Base-by-base conservation (phyloP, 2,113 vertebrate species). In the Aldabrachelys gigantea region DNA sequence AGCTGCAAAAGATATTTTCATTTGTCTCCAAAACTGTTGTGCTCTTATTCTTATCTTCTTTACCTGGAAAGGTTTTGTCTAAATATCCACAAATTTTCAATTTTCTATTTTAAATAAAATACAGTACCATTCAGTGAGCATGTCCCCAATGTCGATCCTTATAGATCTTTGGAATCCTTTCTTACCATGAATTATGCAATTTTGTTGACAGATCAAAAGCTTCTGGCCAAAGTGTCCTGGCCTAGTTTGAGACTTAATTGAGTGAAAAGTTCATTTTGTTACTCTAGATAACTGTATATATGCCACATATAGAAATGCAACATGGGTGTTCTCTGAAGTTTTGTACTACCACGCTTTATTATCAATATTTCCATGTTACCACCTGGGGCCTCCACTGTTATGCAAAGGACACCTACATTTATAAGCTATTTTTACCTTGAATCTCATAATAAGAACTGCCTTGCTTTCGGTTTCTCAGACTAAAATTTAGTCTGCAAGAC, bases 261-360 rank as follows among this genome's bases (percentile, higher is more conserved):
- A n/a, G 6, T 65, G 62, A n/a, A 65, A 65, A n/a, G 14, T 65
- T n/a, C 31, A n/a, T 65, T 62, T 31, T 65, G 62, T 89, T 84
- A 80, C 13, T 5, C 22, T 79, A 82, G 12, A 14, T 86, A 96
- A 91, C 78, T n/a, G 4, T 44, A 96, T 87, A 59, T 93, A 94
- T 16, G 35, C 83, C 52, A 49, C 87, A 86, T 54, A 81, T 19
- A 91, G 44, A 88, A 94, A 89, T 52, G 69, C 4, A 80, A 0
- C 0, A 12, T 54, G 59, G 69, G 65, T 84, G 65, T 85, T 65
- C 29, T 49, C 56, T 53, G 31, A 96, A 19, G 50, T 17, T n/a
- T 35, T 4, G 16, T 35, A 35, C 62, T n/a, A 65, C 62, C 31
- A 65, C 7, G 16, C 35, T n/a, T n/a, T n/a, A 6, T n/a, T 35